These are phyloP conservation scores for Baccha elongata DNA, from an alignment of 2,888 invertebrate genomes.

Conservation along the genomic window DNA sequence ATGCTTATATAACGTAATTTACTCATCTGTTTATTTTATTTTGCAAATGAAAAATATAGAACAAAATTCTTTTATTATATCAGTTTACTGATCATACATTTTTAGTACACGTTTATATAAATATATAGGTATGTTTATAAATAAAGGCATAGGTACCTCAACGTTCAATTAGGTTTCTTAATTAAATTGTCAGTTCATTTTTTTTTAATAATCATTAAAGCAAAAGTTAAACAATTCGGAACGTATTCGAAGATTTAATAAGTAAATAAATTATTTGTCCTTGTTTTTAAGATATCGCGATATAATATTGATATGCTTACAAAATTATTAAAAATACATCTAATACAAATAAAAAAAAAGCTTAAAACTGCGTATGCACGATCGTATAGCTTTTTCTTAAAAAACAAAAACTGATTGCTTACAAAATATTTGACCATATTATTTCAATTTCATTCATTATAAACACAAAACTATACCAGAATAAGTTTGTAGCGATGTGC, in stretches of 20 bases:
- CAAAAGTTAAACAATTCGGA: conserved; percentile 38
- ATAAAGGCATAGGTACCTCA: conserved; percentile 62
- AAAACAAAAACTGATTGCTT: conserved; percentile 16
- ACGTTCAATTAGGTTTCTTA: conserved; percentile 33
- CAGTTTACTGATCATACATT: conserved; percentile 29
- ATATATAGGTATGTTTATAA: too few relatives aligned
- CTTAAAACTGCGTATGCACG: not conserved
- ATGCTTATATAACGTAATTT: conserved; percentile 44
- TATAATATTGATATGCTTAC: conserved; percentile 22
- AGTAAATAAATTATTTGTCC: conserved; percentile 16
- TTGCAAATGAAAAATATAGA: conserved; percentile 54
- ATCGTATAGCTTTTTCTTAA: not conserved
- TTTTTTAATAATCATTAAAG: conserved; percentile 23
- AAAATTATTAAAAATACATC: not conserved
- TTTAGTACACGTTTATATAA: not conserved
- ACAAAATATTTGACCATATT: conserved; percentile 29
- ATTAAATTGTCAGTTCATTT: not conserved
- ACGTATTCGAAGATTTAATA: conserved; percentile 33
- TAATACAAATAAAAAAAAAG: not conserved
- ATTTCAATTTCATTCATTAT: not conserved
- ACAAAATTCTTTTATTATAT: conserved; percentile 18
- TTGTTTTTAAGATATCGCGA: not conserved
- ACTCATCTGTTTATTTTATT: conserved; percentile 43
- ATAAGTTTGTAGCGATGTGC: conserved; percentile 41
- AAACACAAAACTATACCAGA: conserved; percentile 7